Evolutionary conservation across 1,140 invertebrate species (phyloP).

Genomic region (Pseudachorutes palmiensis): DNA sequence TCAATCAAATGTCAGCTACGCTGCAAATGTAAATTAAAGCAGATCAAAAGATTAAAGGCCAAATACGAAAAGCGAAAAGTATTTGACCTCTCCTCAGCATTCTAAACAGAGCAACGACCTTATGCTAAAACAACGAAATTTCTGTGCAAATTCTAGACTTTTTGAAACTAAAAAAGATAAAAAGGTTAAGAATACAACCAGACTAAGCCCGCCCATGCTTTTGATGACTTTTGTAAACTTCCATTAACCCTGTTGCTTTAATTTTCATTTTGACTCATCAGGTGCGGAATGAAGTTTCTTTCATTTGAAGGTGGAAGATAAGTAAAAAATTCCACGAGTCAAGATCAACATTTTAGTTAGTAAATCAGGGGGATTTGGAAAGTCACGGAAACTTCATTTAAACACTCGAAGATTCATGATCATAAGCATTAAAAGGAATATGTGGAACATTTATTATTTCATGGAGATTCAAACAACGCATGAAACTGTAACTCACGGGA

Average conservation of each 20-base stretch:
- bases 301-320: background rate
- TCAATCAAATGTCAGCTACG: no score
- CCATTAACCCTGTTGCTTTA: background rate
- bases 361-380: conserved; percentile 9
- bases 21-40: no score
- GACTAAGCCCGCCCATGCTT: no score
- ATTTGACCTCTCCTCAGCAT: no score
- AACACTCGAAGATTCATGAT: conserved; percentile 15
- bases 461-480: background rate
- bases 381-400: conserved; percentile 16
- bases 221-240: no score
- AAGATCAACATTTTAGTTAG: background rate
- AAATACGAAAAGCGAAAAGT: no score
- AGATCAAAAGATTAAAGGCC: no score
- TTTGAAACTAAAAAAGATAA: no score
- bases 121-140: no score
- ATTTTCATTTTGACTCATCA: background rate
- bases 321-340: conserved; percentile 2
- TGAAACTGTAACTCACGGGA: conserved; percentile 1
- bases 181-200: no score
- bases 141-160: no score
- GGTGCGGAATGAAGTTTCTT: background rate
- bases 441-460: background rate
- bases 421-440: background rate
- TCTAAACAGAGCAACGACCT: no score